Evolutionary conservation across 2,113 vertebrate species (phyloP).

Genomic region (Periophthalmodon schlosseri): DNA sequence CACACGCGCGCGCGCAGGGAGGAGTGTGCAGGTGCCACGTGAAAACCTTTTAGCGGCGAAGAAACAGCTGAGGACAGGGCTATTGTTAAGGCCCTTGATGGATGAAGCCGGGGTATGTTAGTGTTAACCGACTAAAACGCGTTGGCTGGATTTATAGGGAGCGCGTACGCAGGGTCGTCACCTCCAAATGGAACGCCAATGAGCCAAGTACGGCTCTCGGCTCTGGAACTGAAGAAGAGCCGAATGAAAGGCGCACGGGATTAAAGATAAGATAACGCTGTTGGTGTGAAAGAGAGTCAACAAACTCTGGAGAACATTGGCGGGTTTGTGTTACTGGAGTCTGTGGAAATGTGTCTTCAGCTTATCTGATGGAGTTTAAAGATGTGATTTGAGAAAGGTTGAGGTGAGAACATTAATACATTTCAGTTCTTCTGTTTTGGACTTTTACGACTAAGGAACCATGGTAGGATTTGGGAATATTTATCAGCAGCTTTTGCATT

Average conservation of each 20-base stretch:
- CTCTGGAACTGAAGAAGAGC: slow-evolving; percentile 81
- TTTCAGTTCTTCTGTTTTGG: background rate
- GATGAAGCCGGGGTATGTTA: slow-evolving; percentile 86
- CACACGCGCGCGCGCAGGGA: background rate
- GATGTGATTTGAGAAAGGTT: background rate
- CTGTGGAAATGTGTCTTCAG: background rate
- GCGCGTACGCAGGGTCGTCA: slow-evolving; percentile 85
- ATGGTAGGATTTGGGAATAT: too few relatives aligned
- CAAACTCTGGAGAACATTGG: background rate
- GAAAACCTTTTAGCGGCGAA: slow-evolving; percentile 82
- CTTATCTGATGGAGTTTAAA: background rate
- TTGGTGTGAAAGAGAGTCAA: background rate
- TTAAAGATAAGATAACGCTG: background rate
- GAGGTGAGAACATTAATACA: background rate
- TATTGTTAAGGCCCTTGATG: slow-evolving; percentile 84
- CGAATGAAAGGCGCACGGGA: background rate
- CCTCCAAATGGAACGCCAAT: slow-evolving; percentile 87
- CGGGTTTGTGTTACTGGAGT: background rate
- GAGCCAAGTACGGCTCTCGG: slow-evolving; percentile 84
- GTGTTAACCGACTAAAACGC: slow-evolving; percentile 82
- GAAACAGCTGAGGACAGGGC: slow-evolving; percentile 74
- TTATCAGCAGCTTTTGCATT: too few relatives aligned
- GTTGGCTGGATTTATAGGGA: slow-evolving; percentile 86
- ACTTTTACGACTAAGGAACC: background rate
- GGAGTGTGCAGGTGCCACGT: slow-evolving; percentile 75